A percentile compares a stretch with the other conserved stretches of the same genome.
phyloP scores from a whole-genome alignment of 2,113 vertebrate genomes.

The Dipodomys ordii region DNA sequence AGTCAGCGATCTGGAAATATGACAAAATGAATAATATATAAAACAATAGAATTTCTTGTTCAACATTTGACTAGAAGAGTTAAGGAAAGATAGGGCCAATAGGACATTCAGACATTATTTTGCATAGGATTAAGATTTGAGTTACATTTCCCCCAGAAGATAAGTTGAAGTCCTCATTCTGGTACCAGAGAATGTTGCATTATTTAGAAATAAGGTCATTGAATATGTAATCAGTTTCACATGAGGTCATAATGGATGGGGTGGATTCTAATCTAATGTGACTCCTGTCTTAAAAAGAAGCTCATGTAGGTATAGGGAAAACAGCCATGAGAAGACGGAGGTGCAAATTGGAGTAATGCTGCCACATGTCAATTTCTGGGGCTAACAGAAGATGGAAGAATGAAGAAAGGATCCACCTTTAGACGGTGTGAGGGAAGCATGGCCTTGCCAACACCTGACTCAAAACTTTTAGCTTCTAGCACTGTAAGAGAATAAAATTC shows the following conservation, averaged over 20 bases:
- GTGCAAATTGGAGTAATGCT: neutral
- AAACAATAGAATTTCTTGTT: constrained; percentile 1
- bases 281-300: neutral
- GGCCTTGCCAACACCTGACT: neutral
- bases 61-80: neutral
- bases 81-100: neutral
- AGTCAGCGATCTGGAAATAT: neutral
- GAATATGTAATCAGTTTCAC: constrained; percentile 2
- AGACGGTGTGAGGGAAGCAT: neutral
- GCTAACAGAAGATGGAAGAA: neutral
- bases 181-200: constrained; percentile 4
- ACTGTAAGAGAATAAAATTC: neutral
- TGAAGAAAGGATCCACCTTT: neutral
- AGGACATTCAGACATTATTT: neutral
- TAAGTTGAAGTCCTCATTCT: neutral
- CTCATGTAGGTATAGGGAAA: neutral
- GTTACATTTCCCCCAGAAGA: neutral
- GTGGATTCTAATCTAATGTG: neutral
- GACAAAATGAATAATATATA: constrained; percentile 39
- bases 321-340: neutral
- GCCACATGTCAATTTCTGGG: neutral
- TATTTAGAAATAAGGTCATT: constrained; percentile 42
- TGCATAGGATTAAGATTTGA: neutral
- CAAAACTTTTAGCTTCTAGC: neutral
- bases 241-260: neutral